Evolutionary conservation across 2,113 vertebrate genomes (phyloP).

Genomic region (Sapayoa aenigma): DNA sequence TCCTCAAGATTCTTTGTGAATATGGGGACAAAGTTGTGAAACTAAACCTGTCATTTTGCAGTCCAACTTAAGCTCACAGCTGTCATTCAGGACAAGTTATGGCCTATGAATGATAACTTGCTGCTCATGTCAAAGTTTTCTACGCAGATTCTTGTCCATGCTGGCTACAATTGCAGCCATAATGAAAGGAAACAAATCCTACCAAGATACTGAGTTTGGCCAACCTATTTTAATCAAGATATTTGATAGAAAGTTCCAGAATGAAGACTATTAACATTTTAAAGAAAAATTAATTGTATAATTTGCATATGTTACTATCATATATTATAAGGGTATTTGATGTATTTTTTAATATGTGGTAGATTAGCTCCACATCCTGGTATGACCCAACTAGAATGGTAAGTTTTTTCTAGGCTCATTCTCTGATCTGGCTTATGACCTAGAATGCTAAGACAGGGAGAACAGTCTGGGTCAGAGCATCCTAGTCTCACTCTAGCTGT

Average conservation of each 20-base stretch:
- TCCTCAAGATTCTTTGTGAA: background rate
- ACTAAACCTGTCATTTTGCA: background rate
- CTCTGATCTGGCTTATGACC: background rate
- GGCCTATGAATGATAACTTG: background rate
- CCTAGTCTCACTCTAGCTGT: background rate
- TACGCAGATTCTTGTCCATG: background rate
- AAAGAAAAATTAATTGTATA: background rate
- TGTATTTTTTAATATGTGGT: background rate
- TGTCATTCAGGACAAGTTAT: background rate
- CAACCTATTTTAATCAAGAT: background rate
- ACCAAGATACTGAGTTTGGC: background rate
- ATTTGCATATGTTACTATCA: background rate
- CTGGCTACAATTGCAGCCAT: background rate
- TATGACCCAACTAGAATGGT: background rate
- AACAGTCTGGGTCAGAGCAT: background rate
- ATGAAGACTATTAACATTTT: background rate
- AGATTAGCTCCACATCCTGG: background rate
- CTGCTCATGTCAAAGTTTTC: background rate
- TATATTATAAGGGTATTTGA: background rate
- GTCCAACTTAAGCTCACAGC: background rate
- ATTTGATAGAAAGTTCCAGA: background rate
- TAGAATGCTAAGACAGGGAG: background rate
- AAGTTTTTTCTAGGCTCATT: background rate
- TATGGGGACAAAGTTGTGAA: background rate
- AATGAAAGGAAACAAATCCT: background rate